These are phyloP conservation scores for Mesopsocus fuscifrons DNA, from an alignment of 2,888 invertebrate species.

Conservation along the genomic window DNA sequence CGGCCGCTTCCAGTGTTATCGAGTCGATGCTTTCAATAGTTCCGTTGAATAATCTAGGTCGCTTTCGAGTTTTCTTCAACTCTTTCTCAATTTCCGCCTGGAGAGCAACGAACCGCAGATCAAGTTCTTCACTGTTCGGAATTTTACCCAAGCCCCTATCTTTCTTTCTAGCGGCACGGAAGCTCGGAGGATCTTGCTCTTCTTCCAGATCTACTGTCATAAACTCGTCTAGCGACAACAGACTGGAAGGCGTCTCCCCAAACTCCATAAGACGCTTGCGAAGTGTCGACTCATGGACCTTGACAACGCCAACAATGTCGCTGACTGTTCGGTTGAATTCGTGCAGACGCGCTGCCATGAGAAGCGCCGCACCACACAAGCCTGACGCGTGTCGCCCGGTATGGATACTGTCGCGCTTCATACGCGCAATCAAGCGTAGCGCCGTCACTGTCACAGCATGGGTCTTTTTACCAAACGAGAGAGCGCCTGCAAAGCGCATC, in stretches of 20 bases:
- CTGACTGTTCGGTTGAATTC: conserved; percentile 70
- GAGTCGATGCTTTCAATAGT: conserved; percentile 11
- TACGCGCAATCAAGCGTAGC: conserved; percentile 78
- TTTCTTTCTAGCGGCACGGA: conserved; percentile 73
- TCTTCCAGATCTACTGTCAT: conserved; percentile 92
- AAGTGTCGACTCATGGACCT: conserved; percentile 85
- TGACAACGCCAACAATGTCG: conserved; percentile 86
- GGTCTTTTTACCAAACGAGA: conserved; percentile 81
- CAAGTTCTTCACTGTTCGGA: conserved; percentile 30
- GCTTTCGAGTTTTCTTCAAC: conserved; percentile 34
- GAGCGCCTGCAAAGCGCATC: conserved; percentile 78
- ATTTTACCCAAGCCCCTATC: conserved; percentile 29
- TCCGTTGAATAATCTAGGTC: not conserved
- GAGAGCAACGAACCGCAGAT: conserved; percentile 44
- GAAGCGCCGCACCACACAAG: conserved; percentile 89
- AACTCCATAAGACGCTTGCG: conserved; percentile 86
- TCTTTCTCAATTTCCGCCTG: conserved; percentile 73
- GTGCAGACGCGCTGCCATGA: conserved; percentile 86
- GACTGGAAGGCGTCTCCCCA: conserved; percentile 89
- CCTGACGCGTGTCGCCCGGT: conserved; percentile 92
- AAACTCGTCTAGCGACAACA: conserved; percentile 89
- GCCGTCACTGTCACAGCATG: conserved; percentile 94
- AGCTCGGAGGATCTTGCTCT: conserved; percentile 91
- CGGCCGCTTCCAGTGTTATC: conserved; percentile 21
- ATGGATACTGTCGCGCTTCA: conserved; percentile 96